Evolutionary conservation across 2,888 invertebrate genomes (phyloP).

Genomic region (Drosophila robusta): DNA sequence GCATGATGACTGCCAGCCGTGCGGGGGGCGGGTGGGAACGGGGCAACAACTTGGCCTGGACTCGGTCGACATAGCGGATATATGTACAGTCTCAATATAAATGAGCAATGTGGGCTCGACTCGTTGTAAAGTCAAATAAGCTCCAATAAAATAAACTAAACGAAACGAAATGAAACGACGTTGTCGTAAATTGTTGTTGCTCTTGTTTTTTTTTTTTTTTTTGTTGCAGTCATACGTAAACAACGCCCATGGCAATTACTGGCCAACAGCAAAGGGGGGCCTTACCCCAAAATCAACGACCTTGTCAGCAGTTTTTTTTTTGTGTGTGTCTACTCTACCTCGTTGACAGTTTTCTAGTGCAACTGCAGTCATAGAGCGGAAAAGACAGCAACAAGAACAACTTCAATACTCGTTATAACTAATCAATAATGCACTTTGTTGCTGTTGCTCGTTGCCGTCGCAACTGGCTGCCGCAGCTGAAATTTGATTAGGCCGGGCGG

Average conservation of each 20-base stretch:
- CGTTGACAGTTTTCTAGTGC: slow-evolving; percentile 68
- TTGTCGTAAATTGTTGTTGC: slow-evolving; percentile 56
- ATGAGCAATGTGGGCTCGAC: slow-evolving; percentile 70
- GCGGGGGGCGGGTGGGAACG: not conserved
- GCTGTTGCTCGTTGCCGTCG: not conserved
- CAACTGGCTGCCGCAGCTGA: slow-evolving; percentile 22
- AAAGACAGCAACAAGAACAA: not conserved
- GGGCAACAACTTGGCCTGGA: slow-evolving; percentile 34
- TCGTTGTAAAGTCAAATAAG: slow-evolving; percentile 66
- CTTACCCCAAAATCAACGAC: slow-evolving; percentile 56
- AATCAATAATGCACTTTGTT: slow-evolving; percentile 63
- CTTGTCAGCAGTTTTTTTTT: slow-evolving; percentile 64
- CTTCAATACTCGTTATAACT: slow-evolving; percentile 34
- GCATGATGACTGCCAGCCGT: slow-evolving; percentile 49
- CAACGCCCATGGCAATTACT: slow-evolving; percentile 66
- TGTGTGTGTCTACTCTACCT: slow-evolving; percentile 31
- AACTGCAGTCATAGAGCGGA: slow-evolving; percentile 24
- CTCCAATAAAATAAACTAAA: slow-evolving; percentile 69
- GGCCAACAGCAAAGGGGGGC: slow-evolving; percentile 38
- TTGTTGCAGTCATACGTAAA: slow-evolving; percentile 19
- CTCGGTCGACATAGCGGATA: slow-evolving; percentile 44
- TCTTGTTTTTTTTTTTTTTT: slow-evolving; percentile 8
- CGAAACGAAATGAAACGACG: slow-evolving; percentile 39
- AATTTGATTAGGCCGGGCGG: slow-evolving; percentile 49
- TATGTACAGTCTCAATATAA: slow-evolving; percentile 71